phyloP scores from a whole-genome alignment of 2,113 vertebrate genomes.

The Gadus chalcogrammus region DNA sequence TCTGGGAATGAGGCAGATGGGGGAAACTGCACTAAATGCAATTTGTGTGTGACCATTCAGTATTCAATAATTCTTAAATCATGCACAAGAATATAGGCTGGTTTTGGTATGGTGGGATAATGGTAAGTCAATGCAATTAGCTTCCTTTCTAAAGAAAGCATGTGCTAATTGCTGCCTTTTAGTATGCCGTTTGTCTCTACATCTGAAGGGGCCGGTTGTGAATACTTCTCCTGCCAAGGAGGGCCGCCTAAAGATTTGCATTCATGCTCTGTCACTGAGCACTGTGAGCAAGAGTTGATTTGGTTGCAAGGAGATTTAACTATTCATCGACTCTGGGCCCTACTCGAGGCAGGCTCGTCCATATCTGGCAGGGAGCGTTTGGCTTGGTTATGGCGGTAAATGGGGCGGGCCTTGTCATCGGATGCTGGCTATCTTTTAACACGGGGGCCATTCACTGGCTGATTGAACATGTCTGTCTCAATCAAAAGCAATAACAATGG shows the following conservation, averaged over 20 bases:
- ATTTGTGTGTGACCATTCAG: no score
- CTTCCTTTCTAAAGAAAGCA: conserved; percentile 36
- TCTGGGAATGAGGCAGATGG: no score
- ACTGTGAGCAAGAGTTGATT: conserved; percentile 24
- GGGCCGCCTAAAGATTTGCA: conserved; percentile 29
- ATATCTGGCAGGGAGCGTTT: conserved; percentile 38
- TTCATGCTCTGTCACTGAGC: conserved; percentile 17
- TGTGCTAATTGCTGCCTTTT: conserved; percentile 38
- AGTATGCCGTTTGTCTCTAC: conserved; percentile 25
- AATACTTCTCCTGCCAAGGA: background rate
- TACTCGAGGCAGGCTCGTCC: background rate
- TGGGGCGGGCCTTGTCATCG: conserved; percentile 62
- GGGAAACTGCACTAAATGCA: no score
- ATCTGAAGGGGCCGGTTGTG: conserved; percentile 16
- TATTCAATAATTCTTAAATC: no score
- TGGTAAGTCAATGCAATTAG: conserved; percentile 15
- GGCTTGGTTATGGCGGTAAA: conserved; percentile 61
- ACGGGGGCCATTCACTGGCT: conserved; percentile 47
- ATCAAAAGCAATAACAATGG: conserved; percentile 54
- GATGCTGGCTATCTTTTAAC: conserved; percentile 64
- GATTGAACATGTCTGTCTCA: conserved; percentile 62
- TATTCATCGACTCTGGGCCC: conserved; percentile 9
- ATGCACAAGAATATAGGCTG: no score
- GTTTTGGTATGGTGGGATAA: conserved; percentile 19
- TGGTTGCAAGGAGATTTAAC: conserved; percentile 15